Conservation (phyloP, 2,113 vertebrate species). For the Ameiurus melas region DNA sequence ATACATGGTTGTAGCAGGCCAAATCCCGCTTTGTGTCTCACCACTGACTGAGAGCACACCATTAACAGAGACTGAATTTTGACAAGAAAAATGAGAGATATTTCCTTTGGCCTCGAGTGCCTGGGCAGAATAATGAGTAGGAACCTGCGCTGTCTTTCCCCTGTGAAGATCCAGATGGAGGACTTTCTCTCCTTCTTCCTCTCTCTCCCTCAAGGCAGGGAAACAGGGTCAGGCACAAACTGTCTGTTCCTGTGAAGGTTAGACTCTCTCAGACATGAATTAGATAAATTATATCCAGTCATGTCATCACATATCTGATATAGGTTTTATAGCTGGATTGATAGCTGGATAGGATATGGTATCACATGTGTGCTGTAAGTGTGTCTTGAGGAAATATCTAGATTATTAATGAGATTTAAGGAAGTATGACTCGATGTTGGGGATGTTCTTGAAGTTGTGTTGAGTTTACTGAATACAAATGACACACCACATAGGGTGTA, state of each 20-base stretch:
- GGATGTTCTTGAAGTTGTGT: background rate
- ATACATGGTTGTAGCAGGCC: constrained; percentile 21
- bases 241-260: constrained; percentile 62
- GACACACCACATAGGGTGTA: background rate
- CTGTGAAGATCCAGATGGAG: constrained; percentile 61
- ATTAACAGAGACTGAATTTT: constrained; percentile 66
- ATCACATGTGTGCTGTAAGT: background rate
- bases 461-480: constrained; percentile 1
- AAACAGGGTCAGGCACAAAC: constrained; percentile 54
- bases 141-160: constrained; percentile 55
- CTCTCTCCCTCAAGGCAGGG: constrained; percentile 44
- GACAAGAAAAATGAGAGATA: constrained; percentile 77
- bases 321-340: background rate
- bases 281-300: constrained; percentile 52
- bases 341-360: background rate
- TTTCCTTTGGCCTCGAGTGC: constrained; percentile 73
- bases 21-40: constrained; percentile 58
- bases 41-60: constrained; percentile 64
- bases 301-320: constrained; percentile 9
- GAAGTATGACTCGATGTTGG: background rate
- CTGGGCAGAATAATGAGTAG: constrained; percentile 76
- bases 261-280: constrained; percentile 47
- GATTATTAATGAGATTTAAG: background rate
- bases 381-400: background rate
- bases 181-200: constrained; percentile 56